Base-by-base conservation (phyloP, 1,140 invertebrate species). In the Leptinotarsa defecta region DNA sequence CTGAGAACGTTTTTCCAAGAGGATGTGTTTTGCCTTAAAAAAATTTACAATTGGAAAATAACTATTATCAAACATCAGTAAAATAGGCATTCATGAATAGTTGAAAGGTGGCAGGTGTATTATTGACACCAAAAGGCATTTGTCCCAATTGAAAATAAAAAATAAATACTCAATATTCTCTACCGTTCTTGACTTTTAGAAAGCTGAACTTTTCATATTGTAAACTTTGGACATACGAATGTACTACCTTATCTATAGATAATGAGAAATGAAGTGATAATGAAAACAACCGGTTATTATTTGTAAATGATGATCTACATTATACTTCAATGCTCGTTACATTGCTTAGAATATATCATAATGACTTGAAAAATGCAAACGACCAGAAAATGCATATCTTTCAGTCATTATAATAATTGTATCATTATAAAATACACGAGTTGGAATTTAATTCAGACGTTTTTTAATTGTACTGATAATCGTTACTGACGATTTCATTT, bases 341-440 rank as follows among this genome's bases (percentile, higher is more conserved):
- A 57, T 57, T 57, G 17, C 17, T 57, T 57, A 19, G n/a, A 17
- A 57, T 57, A 57, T 57, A 19, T 57, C 34, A 4, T 57, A 57
- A 57, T n/a, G 52, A 57, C n/a, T 6, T 15, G n/a, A 57, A 57
- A 57, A 57, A 57, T 19, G 52, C n/a, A 43, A 43, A 43, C n/a
- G 52, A 57, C 52, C n/a, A 57, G n/a, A 57, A 57, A 57, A 17
- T 57, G 52, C 34, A 19, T 57, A 57, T 57, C 52, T 15, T 19
- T 57, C 52, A 13, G 34, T 19, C 52, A 57, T 57, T 57, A 57
- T 57, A 57, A 57, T 57, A 57, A 57, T 57, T 57, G 52, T 57
- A 19, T 57, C 52, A 4, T 57, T 57, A 57, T 17, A 57, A 43
- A 19, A 57, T 17, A 57, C 52, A 19, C 15, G 52, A 15, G n/a